These are phyloP conservation scores for Orchesellides sinensis DNA, from an alignment of 2,888 invertebrate species.

Conservation along the genomic window DNA sequence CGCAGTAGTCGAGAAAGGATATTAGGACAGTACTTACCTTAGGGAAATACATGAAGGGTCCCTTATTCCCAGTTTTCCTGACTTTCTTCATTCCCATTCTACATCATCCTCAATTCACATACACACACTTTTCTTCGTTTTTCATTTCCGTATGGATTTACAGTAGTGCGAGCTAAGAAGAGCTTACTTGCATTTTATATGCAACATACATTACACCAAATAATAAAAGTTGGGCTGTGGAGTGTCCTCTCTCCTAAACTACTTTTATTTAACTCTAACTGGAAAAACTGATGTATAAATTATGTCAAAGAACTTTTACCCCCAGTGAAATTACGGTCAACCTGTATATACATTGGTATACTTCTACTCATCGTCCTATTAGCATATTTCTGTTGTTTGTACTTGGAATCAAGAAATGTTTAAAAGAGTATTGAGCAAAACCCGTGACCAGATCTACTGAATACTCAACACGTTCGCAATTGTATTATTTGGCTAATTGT, in stretches of 20 bases:
- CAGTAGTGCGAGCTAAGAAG: no score
- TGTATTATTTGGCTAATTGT: no score
- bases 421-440: no score
- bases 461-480: no score
- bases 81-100: constrained; percentile 66
- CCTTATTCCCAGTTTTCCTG: constrained; percentile 67
- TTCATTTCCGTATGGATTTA: constrained; percentile 63
- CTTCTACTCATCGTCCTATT: no score
- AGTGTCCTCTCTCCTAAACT: no score
- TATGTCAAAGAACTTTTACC: constrained; percentile 65
- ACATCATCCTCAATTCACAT: constrained; percentile 68
- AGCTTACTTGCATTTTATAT: neutral
- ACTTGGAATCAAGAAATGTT: no score
- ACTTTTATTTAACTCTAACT: no score
- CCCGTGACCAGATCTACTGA: no score
- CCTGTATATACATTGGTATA: constrained; percentile 17
- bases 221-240: no score
- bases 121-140: constrained; percentile 69
- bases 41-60: constrained; percentile 74
- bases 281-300: constrained; percentile 57
- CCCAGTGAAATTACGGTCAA: constrained; percentile 55
- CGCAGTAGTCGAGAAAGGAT: constrained; percentile 72
- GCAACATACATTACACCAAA: neutral
- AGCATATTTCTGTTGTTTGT: no score
- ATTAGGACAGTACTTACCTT: constrained; percentile 73